Evolutionary conservation across 2,888 invertebrate genomes (phyloP).

Genomic region (Lottia gigantea): DNA sequence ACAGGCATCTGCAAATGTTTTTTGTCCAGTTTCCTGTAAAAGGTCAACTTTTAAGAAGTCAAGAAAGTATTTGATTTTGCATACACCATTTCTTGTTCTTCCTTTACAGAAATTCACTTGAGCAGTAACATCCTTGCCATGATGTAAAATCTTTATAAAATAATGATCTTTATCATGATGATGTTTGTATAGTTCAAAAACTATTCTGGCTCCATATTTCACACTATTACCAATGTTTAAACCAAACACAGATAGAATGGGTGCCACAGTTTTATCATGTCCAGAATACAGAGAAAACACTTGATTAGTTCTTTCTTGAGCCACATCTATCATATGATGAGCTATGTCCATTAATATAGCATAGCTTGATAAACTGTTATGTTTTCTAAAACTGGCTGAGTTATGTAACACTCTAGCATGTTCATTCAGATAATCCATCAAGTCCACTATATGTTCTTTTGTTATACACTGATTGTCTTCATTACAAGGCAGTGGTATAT

Average conservation of each 20-base stretch:
- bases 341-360: slow-evolving; percentile 85
- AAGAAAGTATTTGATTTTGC: slow-evolving; percentile 88
- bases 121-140: slow-evolving; percentile 87
- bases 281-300: slow-evolving; percentile 84
- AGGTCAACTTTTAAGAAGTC: slow-evolving; percentile 89
- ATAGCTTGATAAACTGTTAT: slow-evolving; percentile 81
- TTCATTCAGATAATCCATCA: slow-evolving; percentile 46
- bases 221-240: slow-evolving; percentile 75
- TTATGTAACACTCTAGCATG: slow-evolving; percentile 33
- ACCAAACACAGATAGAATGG: slow-evolving; percentile 84
- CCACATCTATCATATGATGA: slow-evolving; percentile 38
- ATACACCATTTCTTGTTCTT: slow-evolving; percentile 70
- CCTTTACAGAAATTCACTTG: slow-evolving; percentile 81
- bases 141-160: slow-evolving; percentile 85
- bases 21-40: slow-evolving; percentile 71
- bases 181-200: slow-evolving; percentile 85
- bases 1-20: not conserved
- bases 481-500: slow-evolving; percentile 82
- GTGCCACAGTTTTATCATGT: slow-evolving; percentile 90
- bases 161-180: slow-evolving; percentile 25
- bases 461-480: slow-evolving; percentile 65
- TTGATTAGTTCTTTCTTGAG: slow-evolving; percentile 21
- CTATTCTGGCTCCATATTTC: slow-evolving; percentile 86
- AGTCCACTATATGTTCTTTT: slow-evolving; percentile 33
- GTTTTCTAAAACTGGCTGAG: slow-evolving; percentile 65